Conservation (phyloP, 2,888 invertebrate species). For the Amblyteles armatorius region DNA sequence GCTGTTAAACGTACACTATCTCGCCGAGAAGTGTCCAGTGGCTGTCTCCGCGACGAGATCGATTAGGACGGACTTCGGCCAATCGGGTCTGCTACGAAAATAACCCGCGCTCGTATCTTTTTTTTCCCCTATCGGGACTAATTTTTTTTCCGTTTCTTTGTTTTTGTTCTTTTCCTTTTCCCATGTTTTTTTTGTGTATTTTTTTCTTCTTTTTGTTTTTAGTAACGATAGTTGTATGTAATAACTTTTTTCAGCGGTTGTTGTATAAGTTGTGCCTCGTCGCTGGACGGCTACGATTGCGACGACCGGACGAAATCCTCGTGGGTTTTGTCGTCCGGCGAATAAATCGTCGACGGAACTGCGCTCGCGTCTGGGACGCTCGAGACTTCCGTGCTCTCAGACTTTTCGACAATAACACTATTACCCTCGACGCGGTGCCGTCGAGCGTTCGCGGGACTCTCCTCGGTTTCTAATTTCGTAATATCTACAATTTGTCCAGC, state of each 20-base stretch:
- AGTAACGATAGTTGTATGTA: constrained; percentile 48
- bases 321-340: constrained; percentile 21
- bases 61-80: constrained; percentile 83
- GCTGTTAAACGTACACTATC: constrained; percentile 55
- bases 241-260: constrained; percentile 36
- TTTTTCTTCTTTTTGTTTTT: neutral
- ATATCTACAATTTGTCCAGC: constrained; percentile 51
- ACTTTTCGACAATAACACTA: constrained; percentile 17
- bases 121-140: constrained; percentile 60
- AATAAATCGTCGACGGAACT: constrained; percentile 26
- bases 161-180: constrained; percentile 16
- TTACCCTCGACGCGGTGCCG: neutral
- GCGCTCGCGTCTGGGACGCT: constrained; percentile 10
- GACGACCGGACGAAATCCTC: constrained; percentile 35
- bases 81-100: constrained; percentile 70
- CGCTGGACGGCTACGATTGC: constrained; percentile 65
- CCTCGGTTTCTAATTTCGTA: constrained; percentile 46
- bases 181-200: neutral
- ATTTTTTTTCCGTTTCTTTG: constrained; percentile 49
- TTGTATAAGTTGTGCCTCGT: constrained; percentile 57
- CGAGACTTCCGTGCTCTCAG: constrained; percentile 1
- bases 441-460: constrained; percentile 32
- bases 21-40: constrained; percentile 65
- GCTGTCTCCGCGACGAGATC: constrained; percentile 74
- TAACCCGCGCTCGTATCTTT: constrained; percentile 44